These are phyloP conservation scores for Oeneis ivallda DNA, from an alignment of 2,888 invertebrate genomes.

Conservation along the genomic window DNA sequence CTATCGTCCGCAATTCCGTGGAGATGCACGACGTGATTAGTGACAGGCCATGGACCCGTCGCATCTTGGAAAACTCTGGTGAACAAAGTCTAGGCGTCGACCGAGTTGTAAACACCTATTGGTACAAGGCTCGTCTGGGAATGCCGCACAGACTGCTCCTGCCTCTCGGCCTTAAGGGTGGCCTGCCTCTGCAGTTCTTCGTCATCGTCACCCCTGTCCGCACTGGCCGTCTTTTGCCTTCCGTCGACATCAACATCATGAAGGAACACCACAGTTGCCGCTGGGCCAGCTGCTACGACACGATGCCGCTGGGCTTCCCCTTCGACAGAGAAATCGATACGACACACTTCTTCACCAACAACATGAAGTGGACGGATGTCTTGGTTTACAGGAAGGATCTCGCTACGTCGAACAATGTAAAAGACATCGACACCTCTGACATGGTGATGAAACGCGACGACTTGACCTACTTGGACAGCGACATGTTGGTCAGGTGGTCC, in stretches of 20 bases:
- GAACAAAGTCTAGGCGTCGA: slow-evolving; percentile 74
- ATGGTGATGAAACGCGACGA: slow-evolving; percentile 73
- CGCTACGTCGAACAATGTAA: slow-evolving; percentile 57
- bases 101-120: slow-evolving; percentile 78
- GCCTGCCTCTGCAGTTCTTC: slow-evolving; percentile 84
- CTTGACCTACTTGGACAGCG: slow-evolving; percentile 66
- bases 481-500: slow-evolving; percentile 63
- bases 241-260: slow-evolving; percentile 70
- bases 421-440: slow-evolving; percentile 63
- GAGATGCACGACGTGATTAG: slow-evolving; percentile 84
- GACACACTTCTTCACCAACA: slow-evolving; percentile 82
- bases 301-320: slow-evolving; percentile 87
- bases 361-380: slow-evolving; percentile 85
- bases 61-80: slow-evolving; percentile 47
- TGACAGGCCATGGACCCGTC: slow-evolving; percentile 79
- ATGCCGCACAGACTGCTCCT: slow-evolving; percentile 87
- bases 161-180: slow-evolving; percentile 85
- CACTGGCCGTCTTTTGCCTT: slow-evolving; percentile 69
- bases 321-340: slow-evolving; percentile 86
- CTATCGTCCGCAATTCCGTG: slow-evolving; percentile 85
- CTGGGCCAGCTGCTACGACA: slow-evolving; percentile 82
- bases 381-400: slow-evolving; percentile 83
- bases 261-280: slow-evolving; percentile 79
- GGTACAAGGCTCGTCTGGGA: slow-evolving; percentile 78
- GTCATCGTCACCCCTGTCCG: slow-evolving; percentile 82